Evolutionary conservation across 2,888 invertebrate species (phyloP), one percentile per base, ranked within the genome.

Genomic region (Ellobium chinense): DNA sequence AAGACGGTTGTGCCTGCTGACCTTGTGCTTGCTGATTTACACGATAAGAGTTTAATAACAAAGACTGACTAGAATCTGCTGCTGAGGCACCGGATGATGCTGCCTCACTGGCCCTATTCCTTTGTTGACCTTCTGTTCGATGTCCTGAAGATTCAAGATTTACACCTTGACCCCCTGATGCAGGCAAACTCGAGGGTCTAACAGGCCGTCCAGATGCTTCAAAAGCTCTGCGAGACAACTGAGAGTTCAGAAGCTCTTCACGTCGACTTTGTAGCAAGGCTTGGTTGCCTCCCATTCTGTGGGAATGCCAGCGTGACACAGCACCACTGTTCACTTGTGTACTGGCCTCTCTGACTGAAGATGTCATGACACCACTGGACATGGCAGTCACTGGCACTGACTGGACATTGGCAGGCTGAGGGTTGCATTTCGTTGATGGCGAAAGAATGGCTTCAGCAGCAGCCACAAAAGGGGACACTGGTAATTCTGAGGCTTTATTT

Each of bases 271-370:
- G 78, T 21, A 78, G 14, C 21, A 78, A 54, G 14, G 78, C 62
- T 31, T 78, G 78, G 34, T 70, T 78, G 36, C 78, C 78, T 39
- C 77, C 77, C 77, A 77, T 77, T 68, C 77, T 68, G 46, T 69
- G 69, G 37, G 77, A 77, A 31, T 60, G 69, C 77, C 77, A 69
- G 18, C 58, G 68, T 1, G 77, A 77, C 12, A 60, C 24, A 3
- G 36, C 36, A 21, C 56, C 56, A 39, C 65, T 76, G 66, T 27
- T 76, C 27, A 63, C 65, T 29, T 76, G 68, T 36, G 80, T 68
- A 34, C 69, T 74, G 9, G 74, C 74, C 29, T 73, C 69, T 14
- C 62, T 74, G 9, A 69, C 74, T 62, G 80, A 74, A 21, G 69
- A 69, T 14, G 39, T 60, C 1, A 56, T 24, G n/a, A 31, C n/a